Evolutionary conservation across 2,113 vertebrate genomes (phyloP).

Genomic region (Xiphorhynchus elegans): DNA sequence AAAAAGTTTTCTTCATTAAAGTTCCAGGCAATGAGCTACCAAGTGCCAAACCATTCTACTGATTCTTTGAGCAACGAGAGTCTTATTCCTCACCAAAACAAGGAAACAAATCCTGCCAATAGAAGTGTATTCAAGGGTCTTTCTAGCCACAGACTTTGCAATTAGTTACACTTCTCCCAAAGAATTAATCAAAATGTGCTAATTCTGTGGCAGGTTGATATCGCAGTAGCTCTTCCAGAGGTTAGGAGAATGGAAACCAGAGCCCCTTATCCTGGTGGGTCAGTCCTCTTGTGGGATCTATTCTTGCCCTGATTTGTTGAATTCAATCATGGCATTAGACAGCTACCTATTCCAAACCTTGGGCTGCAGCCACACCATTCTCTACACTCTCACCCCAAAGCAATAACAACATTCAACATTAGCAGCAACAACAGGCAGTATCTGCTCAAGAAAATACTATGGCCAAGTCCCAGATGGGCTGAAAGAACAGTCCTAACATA

Average conservation of each 20-base stretch:
- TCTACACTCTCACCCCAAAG: not conserved
- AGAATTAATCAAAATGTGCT: not conserved
- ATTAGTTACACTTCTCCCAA: not conserved
- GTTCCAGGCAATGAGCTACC: not conserved
- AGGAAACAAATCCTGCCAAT: not conserved
- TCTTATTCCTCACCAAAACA: not conserved
- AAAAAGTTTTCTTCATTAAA: not conserved
- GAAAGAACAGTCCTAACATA: not conserved
- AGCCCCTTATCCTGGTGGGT: not conserved
- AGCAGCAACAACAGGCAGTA: not conserved
- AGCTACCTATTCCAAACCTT: not conserved
- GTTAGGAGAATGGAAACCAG: not conserved
- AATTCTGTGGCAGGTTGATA: not conserved
- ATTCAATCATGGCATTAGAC: accelerated
- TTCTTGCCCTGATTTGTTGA: not conserved
- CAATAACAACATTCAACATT: not conserved
- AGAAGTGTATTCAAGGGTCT: not conserved
- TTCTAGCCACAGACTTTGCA: not conserved
- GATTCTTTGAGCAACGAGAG: not conserved
- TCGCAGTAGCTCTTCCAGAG: not conserved
- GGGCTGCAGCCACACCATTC: not conserved
- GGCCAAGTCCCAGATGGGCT: not conserved
- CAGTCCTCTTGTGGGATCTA: not conserved
- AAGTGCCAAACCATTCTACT: not conserved
- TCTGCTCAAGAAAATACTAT: not conserved